Conservation (phyloP, 2,888 invertebrate species). For the Agonopterix subpropinquella region DNA sequence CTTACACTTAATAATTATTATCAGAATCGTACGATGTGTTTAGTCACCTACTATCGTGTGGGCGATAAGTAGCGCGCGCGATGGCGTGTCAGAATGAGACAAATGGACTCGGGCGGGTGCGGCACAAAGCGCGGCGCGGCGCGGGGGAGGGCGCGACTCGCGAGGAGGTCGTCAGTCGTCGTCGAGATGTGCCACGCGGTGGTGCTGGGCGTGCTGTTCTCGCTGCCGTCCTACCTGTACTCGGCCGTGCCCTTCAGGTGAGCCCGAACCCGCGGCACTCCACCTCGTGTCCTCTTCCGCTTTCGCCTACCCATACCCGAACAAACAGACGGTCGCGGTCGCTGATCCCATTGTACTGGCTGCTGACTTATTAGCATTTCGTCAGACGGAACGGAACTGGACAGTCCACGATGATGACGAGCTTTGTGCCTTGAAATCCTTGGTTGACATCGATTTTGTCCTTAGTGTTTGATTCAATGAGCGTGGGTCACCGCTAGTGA, state of each 20-base stretch:
- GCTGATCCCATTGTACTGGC: too few relatives aligned
- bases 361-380: too few relatives aligned
- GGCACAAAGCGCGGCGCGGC: slow-evolving; percentile 1
- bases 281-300: neutral
- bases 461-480: too few relatives aligned
- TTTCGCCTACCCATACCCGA: too few relatives aligned
- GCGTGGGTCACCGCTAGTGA: too few relatives aligned
- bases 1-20: too few relatives aligned
- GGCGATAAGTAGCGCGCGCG: neutral
- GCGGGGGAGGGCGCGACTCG: neutral
- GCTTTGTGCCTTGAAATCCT: too few relatives aligned
- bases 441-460: too few relatives aligned
- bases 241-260: slow-evolving; percentile 67
- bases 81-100: neutral
- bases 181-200: slow-evolving; percentile 62
- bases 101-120: neutral
- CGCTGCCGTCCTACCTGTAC: slow-evolving; percentile 62
- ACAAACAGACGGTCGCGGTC: too few relatives aligned
- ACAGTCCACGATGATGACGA: too few relatives aligned
- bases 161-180: slow-evolving; percentile 5
- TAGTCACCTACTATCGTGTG: neutral
- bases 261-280: slow-evolving; percentile 21
- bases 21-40: too few relatives aligned
- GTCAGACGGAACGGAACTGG: too few relatives aligned
- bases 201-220: slow-evolving; percentile 62